Percentiles rank a stretch among this genome's conserved stretches.
phyloP scores from a whole-genome alignment of 2,113 vertebrate species.

The Laticauda laticaudata region DNA sequence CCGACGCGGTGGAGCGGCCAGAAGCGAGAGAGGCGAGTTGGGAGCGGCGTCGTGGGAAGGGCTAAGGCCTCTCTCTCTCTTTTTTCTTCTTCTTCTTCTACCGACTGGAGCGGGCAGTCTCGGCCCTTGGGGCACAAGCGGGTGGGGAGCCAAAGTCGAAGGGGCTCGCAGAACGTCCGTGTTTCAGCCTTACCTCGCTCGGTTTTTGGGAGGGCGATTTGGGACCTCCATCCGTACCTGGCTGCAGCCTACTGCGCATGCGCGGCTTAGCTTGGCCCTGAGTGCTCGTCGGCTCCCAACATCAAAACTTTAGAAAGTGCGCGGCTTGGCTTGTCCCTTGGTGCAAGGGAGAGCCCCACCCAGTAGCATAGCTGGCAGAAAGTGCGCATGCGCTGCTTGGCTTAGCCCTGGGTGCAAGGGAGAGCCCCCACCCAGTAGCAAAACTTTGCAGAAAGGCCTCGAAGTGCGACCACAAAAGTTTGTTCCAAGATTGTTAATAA shows the following conservation, averaged over 20 bases:
- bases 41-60: too few relatives aligned
- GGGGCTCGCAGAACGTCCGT: too few relatives aligned
- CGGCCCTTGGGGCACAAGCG: background rate
- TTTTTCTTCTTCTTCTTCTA: too few relatives aligned
- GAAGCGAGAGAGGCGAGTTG: background rate
- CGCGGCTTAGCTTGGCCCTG: rapidly evolving
- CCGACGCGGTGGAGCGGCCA: background rate
- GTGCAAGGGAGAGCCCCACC: background rate
- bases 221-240: background rate
- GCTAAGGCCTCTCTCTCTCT: background rate
- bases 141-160: background rate
- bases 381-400: too few relatives aligned
- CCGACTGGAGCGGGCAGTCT: too few relatives aligned
- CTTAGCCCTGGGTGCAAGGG: too few relatives aligned
- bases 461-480: too few relatives aligned
- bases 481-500: background rate
- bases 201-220: background rate
- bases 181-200: background rate
- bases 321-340: too few relatives aligned
- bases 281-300: background rate
- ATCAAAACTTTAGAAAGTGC: background rate
- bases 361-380: too few relatives aligned
- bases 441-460: background rate
- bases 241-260: background rate
- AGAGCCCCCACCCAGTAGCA: too few relatives aligned